Evolutionary conservation across 2,797 vertebrate species (phyloP).

Genomic region (Clamator glandarius): DNA sequence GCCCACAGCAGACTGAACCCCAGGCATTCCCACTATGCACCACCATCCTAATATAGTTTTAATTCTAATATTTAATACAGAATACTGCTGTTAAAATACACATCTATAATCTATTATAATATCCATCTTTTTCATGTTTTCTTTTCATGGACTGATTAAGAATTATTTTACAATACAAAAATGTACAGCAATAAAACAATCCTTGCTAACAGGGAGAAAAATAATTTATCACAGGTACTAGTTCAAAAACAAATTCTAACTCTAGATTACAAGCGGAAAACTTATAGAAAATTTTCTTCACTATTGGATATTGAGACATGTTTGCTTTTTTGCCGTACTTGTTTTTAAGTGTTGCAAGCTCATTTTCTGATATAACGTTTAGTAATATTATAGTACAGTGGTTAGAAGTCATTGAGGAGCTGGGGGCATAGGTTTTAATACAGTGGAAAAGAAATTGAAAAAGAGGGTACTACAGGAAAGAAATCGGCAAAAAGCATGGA

Average conservation of each 20-base stretch:
- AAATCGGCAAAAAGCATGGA: background rate
- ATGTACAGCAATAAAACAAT: background rate
- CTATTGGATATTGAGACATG: background rate
- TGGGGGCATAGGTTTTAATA: background rate
- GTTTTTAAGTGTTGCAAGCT: background rate
- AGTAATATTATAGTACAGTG: background rate
- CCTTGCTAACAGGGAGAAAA: background rate
- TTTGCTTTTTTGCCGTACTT: background rate
- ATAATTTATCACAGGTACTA: background rate
- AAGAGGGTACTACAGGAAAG: background rate
- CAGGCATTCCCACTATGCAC: background rate
- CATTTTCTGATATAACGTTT: background rate
- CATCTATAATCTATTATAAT: background rate
- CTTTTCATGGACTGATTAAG: background rate
- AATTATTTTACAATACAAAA: background rate
- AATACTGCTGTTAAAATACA: background rate
- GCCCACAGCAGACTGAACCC: fast-evolving
- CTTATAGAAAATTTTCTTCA: background rate
- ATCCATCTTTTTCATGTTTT: background rate
- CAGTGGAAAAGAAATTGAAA: background rate
- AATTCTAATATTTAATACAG: background rate
- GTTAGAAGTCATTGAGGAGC: background rate
- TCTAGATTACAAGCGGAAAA: background rate
- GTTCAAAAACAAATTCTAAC: background rate
- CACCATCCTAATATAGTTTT: background rate